Evolutionary conservation across 2,113 vertebrate genomes (phyloP).

Genomic region (Stegostoma tigrinum): DNA sequence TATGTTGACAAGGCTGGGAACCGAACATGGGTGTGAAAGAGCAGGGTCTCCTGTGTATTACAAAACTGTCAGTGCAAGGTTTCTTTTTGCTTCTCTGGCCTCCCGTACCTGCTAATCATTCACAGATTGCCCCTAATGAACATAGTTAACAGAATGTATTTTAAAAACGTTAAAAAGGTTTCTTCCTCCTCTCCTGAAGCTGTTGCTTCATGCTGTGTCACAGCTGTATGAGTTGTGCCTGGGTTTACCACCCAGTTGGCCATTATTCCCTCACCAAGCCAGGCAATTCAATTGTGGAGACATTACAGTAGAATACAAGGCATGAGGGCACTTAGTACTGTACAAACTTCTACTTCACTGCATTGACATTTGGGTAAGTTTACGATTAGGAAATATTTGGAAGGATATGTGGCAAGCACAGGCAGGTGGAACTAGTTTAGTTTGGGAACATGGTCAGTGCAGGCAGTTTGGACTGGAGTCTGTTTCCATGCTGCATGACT

Average conservation of each 20-base stretch:
- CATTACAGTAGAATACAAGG: background rate
- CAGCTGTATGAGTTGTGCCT: background rate
- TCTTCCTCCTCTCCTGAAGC: background rate
- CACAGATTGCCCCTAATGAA: background rate
- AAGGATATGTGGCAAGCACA: too few relatives aligned
- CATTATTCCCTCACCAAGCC: background rate
- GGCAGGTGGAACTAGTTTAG: too few relatives aligned
- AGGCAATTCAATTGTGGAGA: background rate
- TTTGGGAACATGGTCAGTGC: too few relatives aligned
- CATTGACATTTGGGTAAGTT: background rate
- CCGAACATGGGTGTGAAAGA: background rate
- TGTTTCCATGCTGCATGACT: too few relatives aligned
- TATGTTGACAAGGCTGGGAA: constrained; percentile 26
- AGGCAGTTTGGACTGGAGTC: too few relatives aligned
- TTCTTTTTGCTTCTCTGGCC: background rate
- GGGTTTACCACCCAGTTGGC: background rate
- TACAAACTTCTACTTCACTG: background rate
- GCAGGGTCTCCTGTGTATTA: background rate
- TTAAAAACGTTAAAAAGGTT: background rate
- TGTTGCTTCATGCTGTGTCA: background rate
- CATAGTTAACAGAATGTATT: background rate
- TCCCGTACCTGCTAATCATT: constrained; percentile 11
- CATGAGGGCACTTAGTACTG: background rate
- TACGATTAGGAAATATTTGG: too few relatives aligned
- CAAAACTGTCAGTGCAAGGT: background rate